phyloP scores from a whole-genome alignment of 2,113 vertebrate genomes.

The Campylorhamphus procurvoides region DNA sequence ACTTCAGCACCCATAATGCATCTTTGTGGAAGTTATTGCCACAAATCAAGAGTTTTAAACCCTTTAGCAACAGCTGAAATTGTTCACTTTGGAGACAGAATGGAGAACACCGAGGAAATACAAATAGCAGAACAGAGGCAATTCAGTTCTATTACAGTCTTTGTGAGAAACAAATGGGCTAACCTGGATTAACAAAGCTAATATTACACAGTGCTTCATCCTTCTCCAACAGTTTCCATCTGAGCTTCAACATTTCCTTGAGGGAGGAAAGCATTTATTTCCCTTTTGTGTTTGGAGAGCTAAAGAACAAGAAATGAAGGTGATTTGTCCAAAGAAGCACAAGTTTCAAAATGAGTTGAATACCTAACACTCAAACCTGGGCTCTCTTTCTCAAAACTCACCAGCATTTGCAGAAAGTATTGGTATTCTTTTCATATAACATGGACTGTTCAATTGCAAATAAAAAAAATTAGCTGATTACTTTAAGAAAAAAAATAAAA shows the following conservation, averaged over 20 bases:
- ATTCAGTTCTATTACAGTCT: background rate
- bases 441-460: background rate
- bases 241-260: background rate
- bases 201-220: background rate
- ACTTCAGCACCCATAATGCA: background rate
- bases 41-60: slow-evolving; percentile 46
- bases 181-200: slow-evolving; percentile 6
- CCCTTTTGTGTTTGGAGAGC: background rate
- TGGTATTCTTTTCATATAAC: background rate
- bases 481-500: background rate
- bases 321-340: background rate
- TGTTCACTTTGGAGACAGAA: background rate
- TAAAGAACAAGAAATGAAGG: slow-evolving; percentile 15
- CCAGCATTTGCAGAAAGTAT: background rate
- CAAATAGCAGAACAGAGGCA: background rate
- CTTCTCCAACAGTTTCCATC: background rate
- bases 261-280: slow-evolving; percentile 9
- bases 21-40: slow-evolving; percentile 7
- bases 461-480: background rate
- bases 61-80: slow-evolving; percentile 22
- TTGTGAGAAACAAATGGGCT: slow-evolving; percentile 23
- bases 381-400: background rate
- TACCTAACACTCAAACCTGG: background rate
- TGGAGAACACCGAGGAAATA: slow-evolving; percentile 6
- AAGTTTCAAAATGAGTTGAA: background rate